A percentile compares a stretch with the other conserved stretches of the same genome.
phyloP scores from a whole-genome alignment of 2,113 vertebrate species.

The Epinephelus cyanopodus region DNA sequence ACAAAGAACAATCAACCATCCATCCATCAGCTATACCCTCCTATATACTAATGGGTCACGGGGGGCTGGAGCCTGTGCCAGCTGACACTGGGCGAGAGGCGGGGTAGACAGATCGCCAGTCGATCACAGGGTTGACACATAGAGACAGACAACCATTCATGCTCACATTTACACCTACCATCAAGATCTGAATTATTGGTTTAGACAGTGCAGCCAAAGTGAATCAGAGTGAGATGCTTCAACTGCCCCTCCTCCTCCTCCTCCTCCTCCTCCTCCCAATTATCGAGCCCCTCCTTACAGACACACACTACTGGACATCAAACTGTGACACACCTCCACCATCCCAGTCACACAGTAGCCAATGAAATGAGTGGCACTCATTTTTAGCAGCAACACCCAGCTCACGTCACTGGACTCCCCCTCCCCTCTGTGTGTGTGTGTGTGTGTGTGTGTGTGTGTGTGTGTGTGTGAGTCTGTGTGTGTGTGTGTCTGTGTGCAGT shows the following conservation, averaged over 20 bases:
- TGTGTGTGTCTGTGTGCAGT: conserved; percentile 26
- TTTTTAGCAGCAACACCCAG: conserved; percentile 69
- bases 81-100: not conserved
- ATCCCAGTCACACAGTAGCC: conserved; percentile 48
- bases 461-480: conserved; percentile 21
- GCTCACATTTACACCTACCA: conserved; percentile 1
- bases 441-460: conserved; percentile 28
- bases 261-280: conserved; percentile 8
- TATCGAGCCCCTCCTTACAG: conserved; percentile 25
- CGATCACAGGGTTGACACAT: not conserved
- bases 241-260: conserved; percentile 19
- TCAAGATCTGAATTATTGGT: conserved; percentile 48
- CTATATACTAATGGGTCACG: not conserved
- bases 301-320: conserved; percentile 9
- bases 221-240: conserved; percentile 59
- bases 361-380: conserved; percentile 53
- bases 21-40: not conserved
- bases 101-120: not conserved
- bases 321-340: conserved; percentile 52
- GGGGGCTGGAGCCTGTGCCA: not conserved
- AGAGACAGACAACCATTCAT: not conserved
- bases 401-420: conserved; percentile 53
- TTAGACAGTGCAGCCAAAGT: conserved; percentile 61
- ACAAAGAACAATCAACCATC: conserved; percentile 46
- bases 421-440: conserved; percentile 28